These are phyloP conservation scores for Listronotus oregonensis DNA, from an alignment of 1,140 invertebrate genomes.

Conservation along the genomic window DNA sequence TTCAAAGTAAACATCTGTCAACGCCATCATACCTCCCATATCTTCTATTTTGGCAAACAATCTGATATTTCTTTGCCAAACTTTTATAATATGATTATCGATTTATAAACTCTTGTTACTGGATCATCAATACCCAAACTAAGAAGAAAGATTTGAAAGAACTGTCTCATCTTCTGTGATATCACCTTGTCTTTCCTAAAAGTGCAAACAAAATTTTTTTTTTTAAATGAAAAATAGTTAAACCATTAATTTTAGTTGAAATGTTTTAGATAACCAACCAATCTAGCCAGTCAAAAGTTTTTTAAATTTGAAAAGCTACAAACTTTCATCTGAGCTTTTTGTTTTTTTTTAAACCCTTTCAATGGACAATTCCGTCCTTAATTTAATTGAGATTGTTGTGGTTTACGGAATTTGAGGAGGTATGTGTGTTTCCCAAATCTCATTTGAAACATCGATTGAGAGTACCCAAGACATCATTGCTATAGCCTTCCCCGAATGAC, in stretches of 20 bases:
- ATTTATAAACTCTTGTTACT: slow-evolving; percentile 90
- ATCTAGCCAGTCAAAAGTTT: slow-evolving; percentile 96
- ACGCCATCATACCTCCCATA: slow-evolving; percentile 92
- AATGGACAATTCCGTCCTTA: slow-evolving; percentile 91
- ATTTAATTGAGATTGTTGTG: slow-evolving; percentile 64
- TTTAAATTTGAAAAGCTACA: slow-evolving; percentile 94
- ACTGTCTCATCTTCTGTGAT: slow-evolving; percentile 98
- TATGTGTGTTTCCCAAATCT: slow-evolving; percentile 63
- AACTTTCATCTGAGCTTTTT: slow-evolving; percentile 87
- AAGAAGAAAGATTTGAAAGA: slow-evolving; percentile 94
- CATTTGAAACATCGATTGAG: slow-evolving; percentile 66
- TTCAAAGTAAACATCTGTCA: slow-evolving; percentile 94
- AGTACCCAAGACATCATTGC: slow-evolving; percentile 69
- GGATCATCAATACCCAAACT: slow-evolving; percentile 97
- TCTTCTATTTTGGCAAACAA: slow-evolving; percentile 84
- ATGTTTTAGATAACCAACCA: slow-evolving; percentile 95
- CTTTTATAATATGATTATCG: slow-evolving; percentile 88
- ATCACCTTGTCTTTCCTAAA: slow-evolving; percentile 89
- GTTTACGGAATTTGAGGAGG: slow-evolving; percentile 41
- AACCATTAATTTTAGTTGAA: slow-evolving; percentile 86
- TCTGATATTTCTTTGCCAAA: slow-evolving; percentile 84
- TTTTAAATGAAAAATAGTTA: not conserved
- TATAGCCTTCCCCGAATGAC: slow-evolving; percentile 85
- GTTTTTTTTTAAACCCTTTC: slow-evolving; percentile 90
- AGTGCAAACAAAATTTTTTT: slow-evolving; percentile 45